Evolutionary conservation across 2,113 vertebrate species (phyloP), one percentile per base, ranked within the genome.

Genomic region (Hypocryptadius cinnamomeus): DNA sequence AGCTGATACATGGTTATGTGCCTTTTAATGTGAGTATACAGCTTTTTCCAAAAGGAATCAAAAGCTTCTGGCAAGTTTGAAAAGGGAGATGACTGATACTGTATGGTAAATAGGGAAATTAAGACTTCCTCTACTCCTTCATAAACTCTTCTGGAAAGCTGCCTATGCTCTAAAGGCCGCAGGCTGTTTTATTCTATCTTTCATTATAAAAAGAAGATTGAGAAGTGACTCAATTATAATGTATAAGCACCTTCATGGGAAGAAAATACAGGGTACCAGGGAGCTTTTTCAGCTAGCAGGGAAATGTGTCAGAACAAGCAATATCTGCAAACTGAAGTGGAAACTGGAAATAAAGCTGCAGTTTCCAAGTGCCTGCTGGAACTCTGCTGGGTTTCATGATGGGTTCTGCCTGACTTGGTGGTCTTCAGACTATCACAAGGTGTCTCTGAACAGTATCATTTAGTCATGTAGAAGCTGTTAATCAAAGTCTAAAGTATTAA

Each of bases 61-160:
- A 92, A 95, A 66, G 59, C 87, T 92, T 61, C 56, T 85, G 87
- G 78, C 87, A 83, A 69, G 35, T 87, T 61, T 93, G 66, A 48
- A 69, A 87, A 89, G 71, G 30, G n/a, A 79, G 50, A 83, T 90
- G 90, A 66, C 68, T 87, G 74, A 87, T 85, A 47, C 23, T 64
- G 64, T 51, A 28, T 50, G 47, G 42, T 88, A 95, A 89, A 63
- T 79, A 79, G 85, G 53, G 57, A 87, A 87, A 91, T 85, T 95
- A 91, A 93, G 88, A 86, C 56, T 79, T 86, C 59, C 66, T 84
- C 84, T 78, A 42, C 59, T 85, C 37, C 74, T 90, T 92, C 64
- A 90, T 66, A 85, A 96, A 90, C 69, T 92, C 70, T 50, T 79
- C 85, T 90, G 82, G 87, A 94, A 95, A 93, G 45, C 71, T 91